A percentile compares a stretch with the other conserved stretches of the same genome.
Evolutionary conservation across 2,113 vertebrate genomes (phyloP).

Genomic region (Lanius collurio): DNA sequence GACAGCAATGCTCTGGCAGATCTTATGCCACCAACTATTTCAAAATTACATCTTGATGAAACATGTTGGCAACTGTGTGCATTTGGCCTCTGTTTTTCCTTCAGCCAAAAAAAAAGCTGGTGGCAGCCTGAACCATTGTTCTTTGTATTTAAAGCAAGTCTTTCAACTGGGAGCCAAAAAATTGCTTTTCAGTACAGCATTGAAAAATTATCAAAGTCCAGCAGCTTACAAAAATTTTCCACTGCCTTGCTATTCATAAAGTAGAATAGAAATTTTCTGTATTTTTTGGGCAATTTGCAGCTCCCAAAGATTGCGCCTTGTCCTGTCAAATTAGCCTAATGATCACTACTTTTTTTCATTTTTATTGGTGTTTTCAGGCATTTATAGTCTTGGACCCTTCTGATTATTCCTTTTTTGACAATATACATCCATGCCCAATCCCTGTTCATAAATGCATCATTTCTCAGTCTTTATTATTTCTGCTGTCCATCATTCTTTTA

Average conservation of each 20-base stretch:
- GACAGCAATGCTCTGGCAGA: not conserved
- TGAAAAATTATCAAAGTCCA: constrained; percentile 14
- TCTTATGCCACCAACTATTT: not conserved
- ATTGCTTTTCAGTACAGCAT: not conserved
- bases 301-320: not conserved
- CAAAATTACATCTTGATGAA: not conserved
- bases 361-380: not conserved
- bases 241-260: not conserved
- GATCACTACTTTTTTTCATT: not conserved
- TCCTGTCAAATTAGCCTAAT: not conserved
- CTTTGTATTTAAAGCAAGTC: constrained; percentile 29
- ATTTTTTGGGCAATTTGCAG: not conserved
- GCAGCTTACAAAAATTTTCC: not conserved
- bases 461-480: not conserved
- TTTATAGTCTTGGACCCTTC: not conserved
- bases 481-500: not conserved
- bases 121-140: not conserved
- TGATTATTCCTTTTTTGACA: not conserved
- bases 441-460: not conserved
- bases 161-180: constrained; percentile 24
- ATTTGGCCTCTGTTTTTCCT: not conserved
- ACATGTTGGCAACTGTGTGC: not conserved
- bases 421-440: not conserved
- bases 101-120: not conserved
- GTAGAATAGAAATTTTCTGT: not conserved